Evolutionary conservation across 1,140 invertebrate species (phyloP), one percentile per base, ranked within the genome.

Genomic region (Lepidurus packardi): DNA sequence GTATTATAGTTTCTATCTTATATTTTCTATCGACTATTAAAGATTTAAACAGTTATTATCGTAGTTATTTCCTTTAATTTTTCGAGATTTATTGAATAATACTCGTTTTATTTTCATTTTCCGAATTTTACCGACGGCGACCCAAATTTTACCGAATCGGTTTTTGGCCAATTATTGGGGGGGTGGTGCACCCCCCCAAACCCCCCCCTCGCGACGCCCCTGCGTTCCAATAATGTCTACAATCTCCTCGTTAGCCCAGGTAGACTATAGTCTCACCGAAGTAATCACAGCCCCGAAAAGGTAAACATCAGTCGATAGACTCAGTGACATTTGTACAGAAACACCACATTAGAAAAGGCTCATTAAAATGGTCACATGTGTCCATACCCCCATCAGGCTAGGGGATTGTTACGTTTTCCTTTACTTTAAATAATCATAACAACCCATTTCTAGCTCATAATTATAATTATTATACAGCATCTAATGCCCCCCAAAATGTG

Each of bases 361-460:
- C 53, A 13, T 65, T 65, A 21, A 65, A 65, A 65, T 65, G 53
- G 53, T 65, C 53, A 65, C 53, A 21, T 65, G 16, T 65, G 53
- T 65, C 1, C 16, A n/a, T 16, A 65, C 5, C 8, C 53, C 53
- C 53, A 65, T 21, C 7, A 65, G 7, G 16, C 21, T 21, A 9
- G 53, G 16, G 13, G 53, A 21, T 21, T 65, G 53, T 65, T 65
- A n/a, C 53, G 9, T n/a, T 65, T 34, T 34, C 34, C 34, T 34
- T 34, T 34, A 4, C 4, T 34, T 34, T 34, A 4, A 34, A 34
- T 34, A 34, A 65, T n/a, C n/a, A n/a, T 21, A 21, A 65, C 16
- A 65, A 65, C 53, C 53, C 53, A 11, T 16, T 16, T 65, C n/a
- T 65, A 65, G 53, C 8, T 21, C 16, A 21, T 16, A 11, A 65